Evolutionary conservation across 2,797 vertebrate species (phyloP), one percentile per base, ranked within the genome.

Genomic region (Danio aesculapii): DNA sequence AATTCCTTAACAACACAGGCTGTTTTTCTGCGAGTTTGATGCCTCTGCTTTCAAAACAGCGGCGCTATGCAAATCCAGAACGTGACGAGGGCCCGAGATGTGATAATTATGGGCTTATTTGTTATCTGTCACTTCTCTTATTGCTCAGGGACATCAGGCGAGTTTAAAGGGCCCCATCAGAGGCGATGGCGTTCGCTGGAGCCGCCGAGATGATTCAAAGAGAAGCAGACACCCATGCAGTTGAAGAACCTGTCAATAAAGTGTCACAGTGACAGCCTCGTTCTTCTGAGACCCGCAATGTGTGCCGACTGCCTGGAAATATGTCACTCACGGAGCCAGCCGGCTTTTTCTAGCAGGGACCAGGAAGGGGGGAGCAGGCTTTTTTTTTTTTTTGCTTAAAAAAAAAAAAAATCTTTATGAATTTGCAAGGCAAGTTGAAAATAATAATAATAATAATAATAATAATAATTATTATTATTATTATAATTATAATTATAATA

Each of bases 51-150:
- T 93, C 90, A 91, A 92, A 93, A 89, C 91, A 89, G 87, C 50
- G 75, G 89, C 85, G 67, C 90, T 93, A 94, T 93, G 94, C 94
- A 93, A 95, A 95, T 94, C 92, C 90, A 91, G 92, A 91, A 92
- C 86, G 89, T 87, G 88, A 90, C 89, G 91, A 89, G 87, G 88
- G 90, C 92, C 91, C 91, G 87, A 92, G 92, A 95, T 91, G 92
- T 91, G 93, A 94, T 95, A 94, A 94, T 95, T 95, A 95, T 91
- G 93, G 92, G 93, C 94, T 95, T 95, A 95, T 95, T 95, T 95
- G 94, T 95, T 94, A 94, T 92, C 94, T 94, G 94, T 94, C 94
- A 94, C 92, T 95, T 94, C 92, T 84, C 91, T 92, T 93, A 92
- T 94, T 93, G 92, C 94, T 94, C 90, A 93, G 93, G 93, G 93